Percentiles rank a stretch among this genome's conserved stretches.
phyloP scores from a whole-genome alignment of 1,140 invertebrate genomes.

The Agrypnia vestita region DNA sequence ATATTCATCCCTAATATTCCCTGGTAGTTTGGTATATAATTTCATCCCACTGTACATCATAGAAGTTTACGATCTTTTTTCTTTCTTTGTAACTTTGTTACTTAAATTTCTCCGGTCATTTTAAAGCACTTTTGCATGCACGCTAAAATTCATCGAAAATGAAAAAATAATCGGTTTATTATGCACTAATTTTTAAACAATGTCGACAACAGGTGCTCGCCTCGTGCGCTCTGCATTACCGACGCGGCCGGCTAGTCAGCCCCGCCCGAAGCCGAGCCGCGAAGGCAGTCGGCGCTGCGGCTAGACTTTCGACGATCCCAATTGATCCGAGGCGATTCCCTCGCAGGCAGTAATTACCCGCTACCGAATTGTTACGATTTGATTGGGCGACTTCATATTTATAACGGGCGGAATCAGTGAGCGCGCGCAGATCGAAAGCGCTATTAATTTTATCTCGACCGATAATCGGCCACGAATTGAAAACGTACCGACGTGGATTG shows the following conservation, averaged over 20 bases:
- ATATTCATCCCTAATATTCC: too few relatives aligned
- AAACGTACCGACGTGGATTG: slow-evolving; percentile 34
- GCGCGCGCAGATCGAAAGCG: slow-evolving; percentile 49
- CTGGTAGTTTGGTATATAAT: too few relatives aligned
- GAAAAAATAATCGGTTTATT: too few relatives aligned
- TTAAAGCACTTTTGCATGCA: too few relatives aligned
- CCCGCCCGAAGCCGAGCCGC: slow-evolving; percentile 36
- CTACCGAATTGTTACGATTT: slow-evolving; percentile 61
- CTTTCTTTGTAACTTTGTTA: too few relatives aligned
- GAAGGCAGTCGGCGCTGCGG: slow-evolving; percentile 7
- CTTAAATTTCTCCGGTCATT: too few relatives aligned
- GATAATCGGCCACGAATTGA: slow-evolving; percentile 41
- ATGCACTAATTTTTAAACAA: too few relatives aligned
- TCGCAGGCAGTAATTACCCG: slow-evolving; percentile 56
- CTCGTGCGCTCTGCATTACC: background rate
- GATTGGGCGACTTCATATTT: slow-evolving; percentile 53
- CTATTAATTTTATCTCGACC: slow-evolving; percentile 53
- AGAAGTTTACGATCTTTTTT: too few relatives aligned
- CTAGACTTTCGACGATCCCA: slow-evolving; percentile 60
- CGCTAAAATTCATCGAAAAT: too few relatives aligned
- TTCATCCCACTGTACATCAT: too few relatives aligned
- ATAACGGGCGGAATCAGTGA: slow-evolving; percentile 48
- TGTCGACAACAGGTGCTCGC: too few relatives aligned
- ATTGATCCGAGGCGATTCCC: slow-evolving; percentile 60
- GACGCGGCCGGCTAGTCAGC: background rate